Evolutionary conservation across 2,888 invertebrate species (phyloP), one percentile per base, ranked within the genome.

Genomic region (Gibbula magus): DNA sequence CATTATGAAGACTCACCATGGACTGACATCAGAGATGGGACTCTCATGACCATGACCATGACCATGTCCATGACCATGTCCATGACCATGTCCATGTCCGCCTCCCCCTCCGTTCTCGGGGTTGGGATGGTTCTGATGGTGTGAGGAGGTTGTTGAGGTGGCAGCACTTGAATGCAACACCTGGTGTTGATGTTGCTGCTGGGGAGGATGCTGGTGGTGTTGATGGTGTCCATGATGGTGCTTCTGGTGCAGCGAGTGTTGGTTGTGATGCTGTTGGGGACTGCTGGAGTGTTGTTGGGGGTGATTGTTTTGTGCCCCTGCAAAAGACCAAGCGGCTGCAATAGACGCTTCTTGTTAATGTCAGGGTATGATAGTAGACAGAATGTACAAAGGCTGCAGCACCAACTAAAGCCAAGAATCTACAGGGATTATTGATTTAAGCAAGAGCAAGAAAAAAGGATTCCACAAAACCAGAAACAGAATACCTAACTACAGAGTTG

Each of bases 201-300:
- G 32, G 73, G 67, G 35, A 45, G 4, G 45, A 76, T 81, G 81
- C 77, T 78, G 77, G 77, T 66, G 81, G 22, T 79, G 18, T 39
- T 80, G 79, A 56, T 77, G 81, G 76, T 74, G 77, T 25, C 81
- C 82, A 4, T 81, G 84, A 13, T 76, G 74, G 5, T 75, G 80
- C 39, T 79, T 80, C 13, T 77, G 80, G 51, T 79, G 81, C 74
- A 18, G 73, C 16, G 54, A 74, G 35, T 79, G 83, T 77, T 79
- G 79, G 29, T 18, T 67, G 54, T 77, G 78, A 29, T 25, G 56
- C 22, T 56, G 53, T 95, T 95, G 91, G 95, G 95, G 86, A 95
- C 91, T 91, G 93, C 93, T 70, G 0, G 81, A 45, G 73, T 73
- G 73, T 29, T 70, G 70, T 35, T 73, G 73, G 73, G 35, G 73